Conservation (phyloP, 2,888 invertebrate genomes). For the Monochamus alternatus region DNA sequence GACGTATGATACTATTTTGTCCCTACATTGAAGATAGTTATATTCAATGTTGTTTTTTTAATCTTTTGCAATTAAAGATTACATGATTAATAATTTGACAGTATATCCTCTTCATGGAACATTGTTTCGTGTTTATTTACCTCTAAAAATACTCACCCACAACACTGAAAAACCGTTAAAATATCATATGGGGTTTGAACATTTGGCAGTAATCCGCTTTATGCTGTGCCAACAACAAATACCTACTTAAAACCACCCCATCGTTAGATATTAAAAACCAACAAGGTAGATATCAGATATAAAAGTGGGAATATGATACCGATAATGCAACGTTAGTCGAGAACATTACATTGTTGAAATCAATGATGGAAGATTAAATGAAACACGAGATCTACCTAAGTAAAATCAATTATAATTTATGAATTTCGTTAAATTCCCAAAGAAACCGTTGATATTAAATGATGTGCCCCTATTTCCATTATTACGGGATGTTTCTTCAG, state of each 20-base stretch:
- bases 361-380: constrained; percentile 9
- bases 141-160: neutral
- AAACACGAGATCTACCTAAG: neutral
- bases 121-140: too few species aligned
- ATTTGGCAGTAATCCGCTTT: constrained; percentile 26
- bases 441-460: too few species aligned
- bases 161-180: constrained; percentile 29
- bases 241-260: constrained; percentile 22
- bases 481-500: too few species aligned
- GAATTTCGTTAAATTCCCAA: neutral
- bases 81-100: too few species aligned
- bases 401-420: neutral
- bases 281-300: constrained; percentile 2
- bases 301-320: constrained; percentile 16
- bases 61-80: too few species aligned
- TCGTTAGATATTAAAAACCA: constrained; percentile 10
- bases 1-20: too few species aligned
- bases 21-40: too few species aligned
- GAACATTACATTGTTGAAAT: constrained; percentile 6
- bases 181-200: constrained; percentile 21
- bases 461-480: too few species aligned
- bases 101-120: too few species aligned
- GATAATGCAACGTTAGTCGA: neutral
- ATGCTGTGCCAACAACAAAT: constrained; percentile 7
- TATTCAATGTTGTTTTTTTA: too few species aligned